phyloP scores from a whole-genome alignment of 1,140 invertebrate genomes.

The Parasteatoda tepidariorum region DNA sequence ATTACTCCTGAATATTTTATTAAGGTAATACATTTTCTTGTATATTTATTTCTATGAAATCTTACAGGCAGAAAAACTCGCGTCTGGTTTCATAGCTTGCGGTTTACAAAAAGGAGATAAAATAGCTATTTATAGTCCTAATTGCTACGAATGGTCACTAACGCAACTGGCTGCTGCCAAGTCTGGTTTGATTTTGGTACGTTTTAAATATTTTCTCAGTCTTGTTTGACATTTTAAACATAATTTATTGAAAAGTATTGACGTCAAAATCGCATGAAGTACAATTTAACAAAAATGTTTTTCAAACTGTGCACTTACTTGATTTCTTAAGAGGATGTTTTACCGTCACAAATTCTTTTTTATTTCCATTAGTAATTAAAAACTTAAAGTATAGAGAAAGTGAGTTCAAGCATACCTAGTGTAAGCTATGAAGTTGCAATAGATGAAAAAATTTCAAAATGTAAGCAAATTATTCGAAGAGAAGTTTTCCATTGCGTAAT shows the following conservation, averaged over 20 bases:
- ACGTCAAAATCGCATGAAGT: background rate
- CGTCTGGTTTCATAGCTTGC: conserved; percentile 80
- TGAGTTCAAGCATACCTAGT: too few relatives aligned
- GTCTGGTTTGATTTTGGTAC: conserved; percentile 73
- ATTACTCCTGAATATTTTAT: too few relatives aligned
- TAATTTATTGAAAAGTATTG: background rate
- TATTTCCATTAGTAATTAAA: too few relatives aligned
- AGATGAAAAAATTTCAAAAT: too few relatives aligned
- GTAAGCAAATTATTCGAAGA: too few relatives aligned
- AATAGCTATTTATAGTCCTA: conserved; percentile 90
- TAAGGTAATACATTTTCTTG: too few relatives aligned
- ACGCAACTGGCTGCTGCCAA: conserved; percentile 81
- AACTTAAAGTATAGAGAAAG: too few relatives aligned
- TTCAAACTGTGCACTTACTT: background rate
- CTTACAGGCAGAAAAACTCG: conserved; percentile 79
- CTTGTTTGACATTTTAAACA: conserved; percentile 12
- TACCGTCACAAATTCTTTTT: background rate
- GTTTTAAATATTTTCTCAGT: background rate
- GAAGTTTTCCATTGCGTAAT: too few relatives aligned
- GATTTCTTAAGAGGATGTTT: background rate
- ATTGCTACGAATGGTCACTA: conserved; percentile 85
- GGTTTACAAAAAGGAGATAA: conserved; percentile 85
- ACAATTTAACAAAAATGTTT: background rate
- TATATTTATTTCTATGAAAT: too few relatives aligned
- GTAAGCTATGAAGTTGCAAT: too few relatives aligned